phyloP scores from a whole-genome alignment of 1,140 invertebrate species.

The Panagrolaimus sp. region DNA sequence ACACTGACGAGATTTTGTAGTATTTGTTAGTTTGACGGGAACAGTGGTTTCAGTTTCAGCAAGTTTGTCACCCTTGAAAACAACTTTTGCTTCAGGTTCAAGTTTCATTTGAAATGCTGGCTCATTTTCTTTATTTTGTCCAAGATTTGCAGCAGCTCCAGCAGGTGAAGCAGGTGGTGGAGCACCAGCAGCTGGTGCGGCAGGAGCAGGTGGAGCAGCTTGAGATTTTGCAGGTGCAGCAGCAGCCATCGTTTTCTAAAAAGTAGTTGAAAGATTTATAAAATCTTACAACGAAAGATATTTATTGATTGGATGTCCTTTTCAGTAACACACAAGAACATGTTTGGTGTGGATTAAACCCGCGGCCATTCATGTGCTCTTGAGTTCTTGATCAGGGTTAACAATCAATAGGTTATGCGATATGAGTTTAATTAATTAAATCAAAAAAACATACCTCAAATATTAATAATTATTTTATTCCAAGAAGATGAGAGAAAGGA shows the following conservation, averaged over 20 bases:
- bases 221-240: slow-evolving; percentile 9
- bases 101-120: slow-evolving; percentile 1
- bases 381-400: too few species aligned
- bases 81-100: slow-evolving; percentile 1
- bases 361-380: too few species aligned
- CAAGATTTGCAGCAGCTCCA: neutral
- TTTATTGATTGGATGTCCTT: neutral
- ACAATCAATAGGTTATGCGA: too few species aligned
- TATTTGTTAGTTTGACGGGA: neutral
- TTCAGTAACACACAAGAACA: neutral
- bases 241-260: neutral
- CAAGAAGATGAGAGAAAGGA: too few species aligned
- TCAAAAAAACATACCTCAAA: too few species aligned
- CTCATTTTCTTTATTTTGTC: neutral
- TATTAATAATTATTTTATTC: too few species aligned
- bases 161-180: neutral
- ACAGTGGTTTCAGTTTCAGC: neutral
- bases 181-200: neutral
- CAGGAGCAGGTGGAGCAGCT: neutral
- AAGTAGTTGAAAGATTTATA: neutral
- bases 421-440: too few species aligned
- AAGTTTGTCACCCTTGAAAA: neutral
- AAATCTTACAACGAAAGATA: neutral
- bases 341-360: neutral
- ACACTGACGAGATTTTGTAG: neutral